Conservation (phyloP, 2,888 invertebrate genomes). For the Meandrusa payeni region DNA sequence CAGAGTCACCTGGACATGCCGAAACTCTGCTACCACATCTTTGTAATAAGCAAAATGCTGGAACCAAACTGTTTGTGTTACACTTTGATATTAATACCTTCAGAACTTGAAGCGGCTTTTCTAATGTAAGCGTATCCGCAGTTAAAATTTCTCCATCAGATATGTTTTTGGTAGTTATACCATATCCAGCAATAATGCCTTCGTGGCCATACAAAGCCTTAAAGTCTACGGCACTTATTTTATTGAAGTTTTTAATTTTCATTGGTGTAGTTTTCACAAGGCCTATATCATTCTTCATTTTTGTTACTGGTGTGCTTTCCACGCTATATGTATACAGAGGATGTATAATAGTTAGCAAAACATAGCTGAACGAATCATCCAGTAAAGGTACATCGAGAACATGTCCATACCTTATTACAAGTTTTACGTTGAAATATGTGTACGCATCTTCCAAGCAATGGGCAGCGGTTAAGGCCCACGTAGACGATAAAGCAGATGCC, state of each 20-base stretch:
- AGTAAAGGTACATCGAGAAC: background rate
- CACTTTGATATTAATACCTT: conserved; percentile 10
- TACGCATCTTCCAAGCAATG: conserved; percentile 1
- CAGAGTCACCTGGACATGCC: background rate
- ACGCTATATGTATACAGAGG: conserved; percentile 1
- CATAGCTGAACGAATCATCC: conserved; percentile 4
- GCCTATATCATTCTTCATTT: conserved; percentile 8
- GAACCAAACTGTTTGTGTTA: background rate
- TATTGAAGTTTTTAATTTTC: background rate
- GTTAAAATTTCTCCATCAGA: background rate
- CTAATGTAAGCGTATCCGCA: background rate
- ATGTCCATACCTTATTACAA: conserved; percentile 8
- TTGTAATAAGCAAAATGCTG: conserved; percentile 4
- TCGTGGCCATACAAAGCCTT: conserved; percentile 4
- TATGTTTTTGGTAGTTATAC: background rate
- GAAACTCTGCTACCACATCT: background rate
- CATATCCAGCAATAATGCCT: conserved; percentile 3
- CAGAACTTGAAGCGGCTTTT: conserved; percentile 7
- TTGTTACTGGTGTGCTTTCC: too few relatives aligned
- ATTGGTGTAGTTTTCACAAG: conserved; percentile 2
- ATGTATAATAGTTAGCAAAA: conserved; percentile 1
- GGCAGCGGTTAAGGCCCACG: conserved; percentile 3
- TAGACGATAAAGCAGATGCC: background rate
- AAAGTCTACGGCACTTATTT: conserved; percentile 11
- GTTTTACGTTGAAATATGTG: background rate